Percentiles rank a stretch among this genome's conserved stretches.
These are phyloP conservation scores for Prionace glauca DNA, from an alignment of 2,797 vertebrate genomes.

Conservation along the genomic window DNA sequence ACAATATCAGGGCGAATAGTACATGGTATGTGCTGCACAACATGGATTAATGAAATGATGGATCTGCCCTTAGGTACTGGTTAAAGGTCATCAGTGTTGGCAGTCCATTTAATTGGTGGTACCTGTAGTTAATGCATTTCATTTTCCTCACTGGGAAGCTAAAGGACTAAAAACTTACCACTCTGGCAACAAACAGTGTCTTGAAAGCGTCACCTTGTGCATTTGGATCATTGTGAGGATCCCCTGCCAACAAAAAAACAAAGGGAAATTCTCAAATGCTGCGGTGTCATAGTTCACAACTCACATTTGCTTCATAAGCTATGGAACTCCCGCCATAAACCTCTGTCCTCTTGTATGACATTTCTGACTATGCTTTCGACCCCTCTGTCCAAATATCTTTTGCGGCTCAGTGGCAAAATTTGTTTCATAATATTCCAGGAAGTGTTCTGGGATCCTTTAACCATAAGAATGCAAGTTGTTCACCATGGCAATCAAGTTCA, in stretches of 20 bases:
- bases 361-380: background rate
- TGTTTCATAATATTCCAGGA: background rate
- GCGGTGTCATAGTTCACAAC: background rate
- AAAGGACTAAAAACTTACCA: slow-evolving; percentile 62
- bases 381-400: background rate
- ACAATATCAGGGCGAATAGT: background rate
- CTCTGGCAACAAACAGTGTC: slow-evolving; percentile 84
- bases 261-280: background rate
- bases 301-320: background rate
- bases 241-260: slow-evolving; percentile 61
- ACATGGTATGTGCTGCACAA: background rate
- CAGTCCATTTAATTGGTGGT: background rate
- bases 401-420: background rate
- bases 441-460: background rate
- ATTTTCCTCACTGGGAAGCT: background rate
- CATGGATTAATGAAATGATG: background rate
- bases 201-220: slow-evolving; percentile 93
- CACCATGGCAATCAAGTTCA: background rate
- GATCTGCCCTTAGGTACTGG: background rate
- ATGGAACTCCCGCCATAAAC: background rate
- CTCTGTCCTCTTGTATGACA: background rate
- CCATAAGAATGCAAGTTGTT: background rate
- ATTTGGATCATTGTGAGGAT: slow-evolving; percentile 87
- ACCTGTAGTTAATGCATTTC: background rate
- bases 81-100: background rate